Base-by-base conservation (phyloP, 2,888 invertebrate genomes). In the Apamea anceps region DNA sequence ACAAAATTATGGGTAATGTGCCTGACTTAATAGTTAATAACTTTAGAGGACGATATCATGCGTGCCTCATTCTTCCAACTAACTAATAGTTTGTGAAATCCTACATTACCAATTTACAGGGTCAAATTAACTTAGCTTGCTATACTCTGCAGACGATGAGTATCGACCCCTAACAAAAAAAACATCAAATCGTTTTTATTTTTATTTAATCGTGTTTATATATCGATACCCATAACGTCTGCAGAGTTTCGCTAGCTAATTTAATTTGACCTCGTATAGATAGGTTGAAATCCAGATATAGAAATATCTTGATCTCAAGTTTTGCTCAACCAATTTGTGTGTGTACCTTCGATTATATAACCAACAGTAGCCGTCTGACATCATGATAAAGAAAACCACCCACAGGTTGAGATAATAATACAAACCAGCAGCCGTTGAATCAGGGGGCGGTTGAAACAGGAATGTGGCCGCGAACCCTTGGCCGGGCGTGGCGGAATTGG, bases 401-500 rank as follows among this genome's bases (percentile, higher is more conserved):
- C 7, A 12, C 7, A n/a, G 12, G 0, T 12, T 12, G 7, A 57
- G 15, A 25, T 0, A 2, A 12, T 12, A 62, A 77, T 79, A 89
- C 91, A 81, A 83, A 96, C 96, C 96, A 85, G 96, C 96, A 57
- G 96, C 96, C 0, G 96, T 97, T 15, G 96, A 97, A 76, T 96
- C 96, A 0, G 96, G 96, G 0, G 96, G 96, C 25, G 98, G 98
- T 90, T 98, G 98, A 91, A 98, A 98, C 91, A 98, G 98, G 94
- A 97, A 98, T 82, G 97, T 97, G 80, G 98, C 98, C 91, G 98
- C 98, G 94, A 98, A 98, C 2, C 98, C 98, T 90, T 98, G 98
- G 0, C 98, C 98, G 0, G 98, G 98, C 93, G 97, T 97, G 81
- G 98, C 98, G 0, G 98, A 98, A 95, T 98, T 98, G 79, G 98